Percentiles rank a stretch among this genome's conserved stretches.
Conservation (phyloP, 2,113 vertebrate genomes). For the Psilopogon haemacephalus region DNA sequence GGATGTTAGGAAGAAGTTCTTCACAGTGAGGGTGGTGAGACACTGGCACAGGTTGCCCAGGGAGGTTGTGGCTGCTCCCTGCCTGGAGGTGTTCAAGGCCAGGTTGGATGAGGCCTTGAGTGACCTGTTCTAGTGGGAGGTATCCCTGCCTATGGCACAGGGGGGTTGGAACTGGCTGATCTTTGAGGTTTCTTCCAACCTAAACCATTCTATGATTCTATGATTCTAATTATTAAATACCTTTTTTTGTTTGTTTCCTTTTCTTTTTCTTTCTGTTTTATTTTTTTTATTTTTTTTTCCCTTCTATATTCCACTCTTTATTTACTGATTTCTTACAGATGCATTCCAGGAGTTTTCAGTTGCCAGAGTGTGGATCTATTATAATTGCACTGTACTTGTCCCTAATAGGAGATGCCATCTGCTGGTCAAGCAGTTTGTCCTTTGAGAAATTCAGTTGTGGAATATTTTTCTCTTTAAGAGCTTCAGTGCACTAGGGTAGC, state of each 20-base stretch:
- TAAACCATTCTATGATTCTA: no score
- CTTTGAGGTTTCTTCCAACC: no score
- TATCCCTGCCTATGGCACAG: no score
- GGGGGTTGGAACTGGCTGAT: no score
- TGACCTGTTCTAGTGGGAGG: no score
- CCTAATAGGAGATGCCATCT: constrained; percentile 45
- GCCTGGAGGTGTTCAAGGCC: no score
- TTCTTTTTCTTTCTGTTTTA: background rate
- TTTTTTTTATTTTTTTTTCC: background rate
- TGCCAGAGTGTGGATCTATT: constrained; percentile 13
- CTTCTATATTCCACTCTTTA: constrained; percentile 8
- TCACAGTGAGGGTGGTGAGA: no score
- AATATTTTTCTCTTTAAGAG: background rate
- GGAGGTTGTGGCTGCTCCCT: no score
- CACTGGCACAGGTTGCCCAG: no score
- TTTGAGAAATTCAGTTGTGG: background rate
- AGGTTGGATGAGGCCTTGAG: no score
- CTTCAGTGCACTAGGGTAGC: background rate
- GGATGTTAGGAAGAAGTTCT: no score
- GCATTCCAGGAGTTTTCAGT: constrained; percentile 16
- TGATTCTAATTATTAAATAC: background rate
- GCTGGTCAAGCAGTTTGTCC: constrained; percentile 26
- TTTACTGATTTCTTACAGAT: constrained; percentile 58
- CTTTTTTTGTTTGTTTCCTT: background rate
- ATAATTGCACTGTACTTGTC: constrained; percentile 51